phyloP scores from a whole-genome alignment of 2,113 vertebrate species.

The Pycnonotus jocosus region DNA sequence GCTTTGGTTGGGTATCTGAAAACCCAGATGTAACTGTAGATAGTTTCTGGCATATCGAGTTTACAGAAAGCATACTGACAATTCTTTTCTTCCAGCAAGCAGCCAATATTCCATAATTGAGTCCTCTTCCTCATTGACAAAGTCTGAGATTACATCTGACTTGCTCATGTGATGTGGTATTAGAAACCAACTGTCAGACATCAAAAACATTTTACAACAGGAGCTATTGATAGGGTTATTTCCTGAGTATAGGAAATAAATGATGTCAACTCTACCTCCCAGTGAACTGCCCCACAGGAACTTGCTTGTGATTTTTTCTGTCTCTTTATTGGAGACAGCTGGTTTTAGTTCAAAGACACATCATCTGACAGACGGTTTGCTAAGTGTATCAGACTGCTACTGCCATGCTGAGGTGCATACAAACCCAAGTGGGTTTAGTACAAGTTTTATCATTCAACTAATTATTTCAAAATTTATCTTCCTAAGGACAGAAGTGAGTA shows the following conservation, averaged over 20 bases:
- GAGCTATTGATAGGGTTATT: constrained; percentile 58
- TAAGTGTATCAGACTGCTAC: not conserved
- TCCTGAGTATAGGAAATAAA: constrained; percentile 55
- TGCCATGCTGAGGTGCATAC: not conserved
- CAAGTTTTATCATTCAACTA: not conserved
- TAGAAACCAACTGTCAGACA: constrained; percentile 65
- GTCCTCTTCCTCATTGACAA: constrained; percentile 50
- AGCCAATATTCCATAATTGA: constrained; percentile 24
- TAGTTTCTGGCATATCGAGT: not conserved
- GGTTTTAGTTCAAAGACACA: constrained; percentile 35
- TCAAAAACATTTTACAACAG: constrained; percentile 69
- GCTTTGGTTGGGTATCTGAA: not conserved
- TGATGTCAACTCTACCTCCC: constrained; percentile 44
- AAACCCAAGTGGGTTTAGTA: not conserved
- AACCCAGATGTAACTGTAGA: not conserved
- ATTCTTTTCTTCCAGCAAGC: not conserved
- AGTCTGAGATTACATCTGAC: constrained; percentile 53
- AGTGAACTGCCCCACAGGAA: not conserved
- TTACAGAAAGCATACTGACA: not conserved
- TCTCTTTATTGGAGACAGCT: not conserved
- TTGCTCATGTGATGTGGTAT: constrained; percentile 58
- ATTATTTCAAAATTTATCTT: not conserved
- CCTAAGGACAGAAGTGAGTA: not conserved
- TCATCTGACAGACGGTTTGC: constrained; percentile 9
- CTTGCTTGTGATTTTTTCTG: not conserved